phyloP scores from a whole-genome alignment of 2,797 vertebrate species.

The Calcarius lapponicus region DNA sequence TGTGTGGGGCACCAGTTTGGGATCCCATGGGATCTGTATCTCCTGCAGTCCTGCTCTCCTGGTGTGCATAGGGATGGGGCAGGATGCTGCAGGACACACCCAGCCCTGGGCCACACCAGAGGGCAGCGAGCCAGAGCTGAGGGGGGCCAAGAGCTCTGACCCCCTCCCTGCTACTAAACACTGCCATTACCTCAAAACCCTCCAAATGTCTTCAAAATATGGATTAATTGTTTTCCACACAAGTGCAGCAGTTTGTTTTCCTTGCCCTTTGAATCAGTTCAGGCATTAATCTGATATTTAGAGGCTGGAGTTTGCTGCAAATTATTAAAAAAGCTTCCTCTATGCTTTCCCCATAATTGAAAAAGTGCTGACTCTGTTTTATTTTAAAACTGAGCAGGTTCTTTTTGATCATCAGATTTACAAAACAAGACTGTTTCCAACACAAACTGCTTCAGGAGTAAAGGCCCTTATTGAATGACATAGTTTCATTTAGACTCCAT shows the following conservation, averaged over 20 bases:
- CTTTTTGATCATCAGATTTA: not conserved
- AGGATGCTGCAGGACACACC: not conserved
- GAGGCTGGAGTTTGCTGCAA: not conserved
- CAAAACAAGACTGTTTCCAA: not conserved
- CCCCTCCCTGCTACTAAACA: accelerated
- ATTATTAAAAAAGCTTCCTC: not conserved
- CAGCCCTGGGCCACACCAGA: not conserved
- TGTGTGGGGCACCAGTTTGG: accelerated
- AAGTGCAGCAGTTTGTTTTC: not conserved
- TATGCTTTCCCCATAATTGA: not conserved
- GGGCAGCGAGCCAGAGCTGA: not conserved
- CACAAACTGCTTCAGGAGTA: not conserved
- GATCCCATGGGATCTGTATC: accelerated
- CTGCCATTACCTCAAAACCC: not conserved
- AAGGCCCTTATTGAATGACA: not conserved
- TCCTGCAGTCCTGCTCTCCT: not conserved
- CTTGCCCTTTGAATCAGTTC: not conserved
- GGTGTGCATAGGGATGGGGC: accelerated
- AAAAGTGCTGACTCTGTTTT: not conserved
- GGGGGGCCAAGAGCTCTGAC: not conserved
- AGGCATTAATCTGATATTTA: too few relatives aligned
- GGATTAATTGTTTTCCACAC: not conserved
- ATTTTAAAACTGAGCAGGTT: not conserved
- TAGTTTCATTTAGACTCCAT: accelerated
- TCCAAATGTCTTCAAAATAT: not conserved